phyloP scores from a whole-genome alignment of 2,113 vertebrate species.

The Lycaon pictus region DNA sequence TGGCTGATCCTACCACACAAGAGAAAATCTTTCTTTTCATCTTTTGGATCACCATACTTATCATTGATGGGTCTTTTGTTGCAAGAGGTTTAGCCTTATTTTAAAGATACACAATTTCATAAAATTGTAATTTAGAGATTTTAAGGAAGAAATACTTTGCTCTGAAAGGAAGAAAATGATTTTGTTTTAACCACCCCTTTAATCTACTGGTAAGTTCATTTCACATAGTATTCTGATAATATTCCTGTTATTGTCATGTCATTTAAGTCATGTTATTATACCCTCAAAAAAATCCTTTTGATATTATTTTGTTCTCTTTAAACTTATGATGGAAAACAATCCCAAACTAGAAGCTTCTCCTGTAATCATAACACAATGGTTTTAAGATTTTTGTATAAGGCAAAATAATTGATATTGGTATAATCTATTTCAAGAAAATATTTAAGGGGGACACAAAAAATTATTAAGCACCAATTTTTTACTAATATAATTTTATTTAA shows the following conservation, averaged over 20 bases:
- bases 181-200: not conserved
- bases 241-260: not conserved
- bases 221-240: not conserved
- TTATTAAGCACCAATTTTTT: not conserved
- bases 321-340: not conserved
- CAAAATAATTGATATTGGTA: not conserved
- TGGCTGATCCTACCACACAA: not conserved
- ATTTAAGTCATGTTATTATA: not conserved
- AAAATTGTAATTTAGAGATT: conserved; percentile 39
- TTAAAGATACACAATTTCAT: not conserved
- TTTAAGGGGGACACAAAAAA: not conserved
- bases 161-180: not conserved
- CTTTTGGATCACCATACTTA: not conserved
- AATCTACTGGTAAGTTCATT: not conserved
- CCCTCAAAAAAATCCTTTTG: not conserved
- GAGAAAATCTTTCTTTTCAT: conserved; percentile 1
- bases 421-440: conserved; percentile 43
- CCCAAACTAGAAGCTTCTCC: not conserved
- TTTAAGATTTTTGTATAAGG: conserved; percentile 2
- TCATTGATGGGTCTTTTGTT: not conserved
- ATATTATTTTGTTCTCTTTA: not conserved
- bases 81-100: not conserved
- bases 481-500: too few relatives aligned
- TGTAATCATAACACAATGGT: not conserved
- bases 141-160: not conserved